These are phyloP conservation scores for Drosophila anceps DNA, from an alignment of 2,888 invertebrate genomes.

Conservation along the genomic window DNA sequence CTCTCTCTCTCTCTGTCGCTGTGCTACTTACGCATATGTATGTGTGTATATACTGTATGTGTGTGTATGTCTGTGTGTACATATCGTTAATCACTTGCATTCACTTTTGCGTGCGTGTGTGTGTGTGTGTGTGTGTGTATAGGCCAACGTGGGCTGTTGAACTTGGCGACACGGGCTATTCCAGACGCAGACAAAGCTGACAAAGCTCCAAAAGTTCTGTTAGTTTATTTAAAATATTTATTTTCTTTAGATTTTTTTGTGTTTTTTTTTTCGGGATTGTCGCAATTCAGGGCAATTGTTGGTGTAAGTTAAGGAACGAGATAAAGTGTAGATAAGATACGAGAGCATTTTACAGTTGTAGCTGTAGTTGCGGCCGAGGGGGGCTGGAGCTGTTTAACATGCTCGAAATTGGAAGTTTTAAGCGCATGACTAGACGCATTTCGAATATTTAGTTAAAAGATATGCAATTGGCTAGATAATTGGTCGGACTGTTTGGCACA, in stretches of 20 bases:
- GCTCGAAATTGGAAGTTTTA: conserved; percentile 1
- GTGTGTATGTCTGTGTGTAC: background rate
- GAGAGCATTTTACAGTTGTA: conserved; percentile 5
- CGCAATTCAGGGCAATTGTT: conserved; percentile 25
- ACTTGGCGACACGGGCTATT: conserved; percentile 30
- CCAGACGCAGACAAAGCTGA: conserved; percentile 2
- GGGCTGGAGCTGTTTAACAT: background rate
- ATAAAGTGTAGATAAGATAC: conserved; percentile 37
- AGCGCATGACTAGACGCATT: conserved; percentile 11
- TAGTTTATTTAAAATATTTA: conserved; percentile 18
- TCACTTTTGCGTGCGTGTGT: conserved; percentile 12
- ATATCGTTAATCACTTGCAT: conserved; percentile 33
- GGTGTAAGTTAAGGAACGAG: conserved; percentile 26
- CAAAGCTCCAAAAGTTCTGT: conserved; percentile 38
- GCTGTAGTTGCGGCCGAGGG: background rate
- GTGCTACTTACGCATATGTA: background rate
- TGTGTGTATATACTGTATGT: background rate
- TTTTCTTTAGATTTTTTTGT: background rate
- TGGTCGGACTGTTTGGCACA: background rate
- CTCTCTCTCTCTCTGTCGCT: background rate
- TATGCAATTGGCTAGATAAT: conserved; percentile 8
- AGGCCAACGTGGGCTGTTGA: conserved; percentile 39
- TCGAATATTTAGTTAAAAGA: background rate
- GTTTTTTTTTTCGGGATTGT: conserved; percentile 7
- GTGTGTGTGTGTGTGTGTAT: conserved; percentile 8